Evolutionary conservation across 2,797 vertebrate species (phyloP).

Genomic region (Hipposideros larvatus): DNA sequence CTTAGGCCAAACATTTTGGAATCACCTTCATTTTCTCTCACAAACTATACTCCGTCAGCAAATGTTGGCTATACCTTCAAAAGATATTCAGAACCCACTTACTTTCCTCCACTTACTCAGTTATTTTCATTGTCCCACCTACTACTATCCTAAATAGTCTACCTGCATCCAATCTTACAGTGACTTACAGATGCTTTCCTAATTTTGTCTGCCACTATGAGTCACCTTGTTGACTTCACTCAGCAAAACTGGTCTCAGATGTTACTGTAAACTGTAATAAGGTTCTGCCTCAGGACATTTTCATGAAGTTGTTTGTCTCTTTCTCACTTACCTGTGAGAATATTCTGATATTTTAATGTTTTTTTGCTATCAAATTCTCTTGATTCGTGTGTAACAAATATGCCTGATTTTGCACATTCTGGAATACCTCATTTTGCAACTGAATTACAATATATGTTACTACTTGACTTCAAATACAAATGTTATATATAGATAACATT

Average conservation of each 20-base stretch:
- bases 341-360: neutral
- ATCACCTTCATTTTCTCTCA: neutral
- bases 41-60: neutral
- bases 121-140: neutral
- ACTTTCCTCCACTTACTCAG: neutral
- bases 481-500: neutral
- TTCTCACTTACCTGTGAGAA: neutral
- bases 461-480: neutral
- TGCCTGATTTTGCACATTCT: neutral
- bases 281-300: neutral
- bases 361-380: neutral
- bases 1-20: neutral
- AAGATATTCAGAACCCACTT: neutral
- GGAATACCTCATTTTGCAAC: neutral
- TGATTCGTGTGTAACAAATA: neutral
- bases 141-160: neutral
- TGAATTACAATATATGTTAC: neutral
- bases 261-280: neutral
- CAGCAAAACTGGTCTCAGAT: no score
- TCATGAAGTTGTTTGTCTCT: neutral
- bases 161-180: neutral
- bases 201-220: neutral
- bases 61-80: neutral
- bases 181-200: neutral
- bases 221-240: neutral